Evolutionary conservation across 2,113 vertebrate species (phyloP).

Genomic region (Dasyornis broadbenti): DNA sequence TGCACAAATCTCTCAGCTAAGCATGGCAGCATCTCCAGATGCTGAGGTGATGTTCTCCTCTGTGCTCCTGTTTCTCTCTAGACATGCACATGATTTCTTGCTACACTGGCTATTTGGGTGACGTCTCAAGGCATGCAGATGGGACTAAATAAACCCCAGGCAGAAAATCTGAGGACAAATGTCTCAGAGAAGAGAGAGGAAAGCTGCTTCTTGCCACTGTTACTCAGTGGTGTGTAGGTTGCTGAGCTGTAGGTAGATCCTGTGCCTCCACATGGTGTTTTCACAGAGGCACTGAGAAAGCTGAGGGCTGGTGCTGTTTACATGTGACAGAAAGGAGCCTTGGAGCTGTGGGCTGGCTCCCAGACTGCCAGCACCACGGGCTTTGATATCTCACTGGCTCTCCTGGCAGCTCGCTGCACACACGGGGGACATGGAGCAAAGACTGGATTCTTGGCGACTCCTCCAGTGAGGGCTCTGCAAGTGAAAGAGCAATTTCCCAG

Average conservation of each 20-base stretch:
- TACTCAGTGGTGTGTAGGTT: slow-evolving; percentile 41
- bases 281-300: slow-evolving; percentile 2
- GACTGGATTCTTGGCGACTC: neutral
- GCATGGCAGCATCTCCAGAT: neutral
- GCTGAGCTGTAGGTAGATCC: slow-evolving; percentile 10
- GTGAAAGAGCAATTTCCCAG: neutral
- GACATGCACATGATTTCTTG: neutral
- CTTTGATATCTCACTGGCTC: neutral
- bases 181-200: neutral
- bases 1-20: neutral
- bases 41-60: neutral
- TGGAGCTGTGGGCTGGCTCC: neutral
- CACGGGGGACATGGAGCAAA: neutral
- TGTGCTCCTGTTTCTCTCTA: neutral
- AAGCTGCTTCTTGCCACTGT: neutral
- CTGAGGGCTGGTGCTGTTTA: slow-evolving; percentile 38
- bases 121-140: neutral
- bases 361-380: neutral
- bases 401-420: neutral
- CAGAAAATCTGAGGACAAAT: neutral
- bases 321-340: neutral
- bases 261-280: slow-evolving; percentile 40
- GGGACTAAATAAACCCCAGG: neutral
- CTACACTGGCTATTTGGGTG: neutral
- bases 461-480: neutral